phyloP scores from a whole-genome alignment of 1,140 invertebrate species.

The Drosophila miranda region DNA sequence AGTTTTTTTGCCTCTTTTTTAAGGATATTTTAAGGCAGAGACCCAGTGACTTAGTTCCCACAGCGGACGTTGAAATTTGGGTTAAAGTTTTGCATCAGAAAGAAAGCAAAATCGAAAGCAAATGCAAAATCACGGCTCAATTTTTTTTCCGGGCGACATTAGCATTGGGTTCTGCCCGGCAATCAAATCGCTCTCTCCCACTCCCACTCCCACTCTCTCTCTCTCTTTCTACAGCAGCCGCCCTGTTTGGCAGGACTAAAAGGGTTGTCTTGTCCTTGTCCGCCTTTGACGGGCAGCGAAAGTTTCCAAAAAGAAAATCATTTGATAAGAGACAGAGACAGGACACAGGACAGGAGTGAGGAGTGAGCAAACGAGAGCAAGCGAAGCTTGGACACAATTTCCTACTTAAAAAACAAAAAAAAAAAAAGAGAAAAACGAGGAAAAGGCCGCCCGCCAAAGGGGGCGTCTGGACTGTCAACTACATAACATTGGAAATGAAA shows the following conservation, averaged over 20 bases:
- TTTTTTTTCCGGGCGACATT: conserved; percentile 25
- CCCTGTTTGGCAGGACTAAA: conserved; percentile 25
- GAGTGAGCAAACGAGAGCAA: conserved; percentile 12
- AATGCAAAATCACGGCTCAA: conserved; percentile 44
- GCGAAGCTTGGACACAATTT: conserved; percentile 73
- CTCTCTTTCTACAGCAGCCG: background rate
- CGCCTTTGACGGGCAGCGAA: conserved; percentile 59
- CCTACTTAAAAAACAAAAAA: conserved; percentile 71
- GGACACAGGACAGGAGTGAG: background rate
- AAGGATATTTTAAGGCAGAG: conserved; percentile 34
- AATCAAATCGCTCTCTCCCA: background rate
- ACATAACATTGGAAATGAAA: conserved; percentile 73
- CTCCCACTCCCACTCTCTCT: too few relatives aligned
- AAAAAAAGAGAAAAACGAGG: conserved; percentile 13
- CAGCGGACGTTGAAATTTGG: conserved; percentile 44
- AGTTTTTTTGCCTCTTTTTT: conserved; percentile 20
- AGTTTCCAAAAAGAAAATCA: conserved; percentile 69
- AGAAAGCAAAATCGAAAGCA: conserved; percentile 14
- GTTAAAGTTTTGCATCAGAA: conserved; percentile 56
- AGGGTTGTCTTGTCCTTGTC: conserved; percentile 59
- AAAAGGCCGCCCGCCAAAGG: conserved; percentile 1
- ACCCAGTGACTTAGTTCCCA: conserved; percentile 76
- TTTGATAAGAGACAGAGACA: conserved; percentile 53
- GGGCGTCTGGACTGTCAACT: conserved; percentile 64
- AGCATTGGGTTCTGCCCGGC: conserved; percentile 15